A percentile compares a stretch with the other conserved stretches of the same genome.
phyloP scores from a whole-genome alignment of 2,797 vertebrate genomes.

The Hybognathus amarus region DNA sequence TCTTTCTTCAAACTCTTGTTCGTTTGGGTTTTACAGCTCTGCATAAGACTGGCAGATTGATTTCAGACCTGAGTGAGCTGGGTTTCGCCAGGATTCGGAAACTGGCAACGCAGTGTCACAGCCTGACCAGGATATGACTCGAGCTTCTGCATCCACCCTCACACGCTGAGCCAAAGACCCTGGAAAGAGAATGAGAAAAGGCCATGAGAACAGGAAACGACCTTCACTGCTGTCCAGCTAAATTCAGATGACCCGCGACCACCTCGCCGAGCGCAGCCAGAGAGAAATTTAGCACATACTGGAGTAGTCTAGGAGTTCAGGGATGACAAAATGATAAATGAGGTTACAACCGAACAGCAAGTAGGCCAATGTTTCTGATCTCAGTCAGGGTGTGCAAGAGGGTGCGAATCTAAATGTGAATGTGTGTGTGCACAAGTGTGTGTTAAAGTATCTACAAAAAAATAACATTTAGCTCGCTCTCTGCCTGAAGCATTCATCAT shows the following conservation, averaged over 20 bases:
- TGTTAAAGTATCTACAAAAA: slow-evolving; percentile 36
- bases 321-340: slow-evolving; percentile 33
- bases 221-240: slow-evolving; percentile 2
- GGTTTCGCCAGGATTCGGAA: slow-evolving; percentile 66
- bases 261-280: not conserved
- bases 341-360: slow-evolving; percentile 46
- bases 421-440: slow-evolving; percentile 38
- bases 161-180: slow-evolving; percentile 76
- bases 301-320: slow-evolving; percentile 2
- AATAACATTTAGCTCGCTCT: slow-evolving; percentile 9
- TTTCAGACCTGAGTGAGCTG: slow-evolving; percentile 81
- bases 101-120: slow-evolving; percentile 80
- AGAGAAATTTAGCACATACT: slow-evolving; percentile 6
- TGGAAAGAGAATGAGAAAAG: slow-evolving; percentile 51
- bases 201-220: slow-evolving; percentile 45
- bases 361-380: slow-evolving; percentile 49
- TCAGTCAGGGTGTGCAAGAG: slow-evolving; percentile 50
- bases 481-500: slow-evolving; percentile 40
- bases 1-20: not conserved
- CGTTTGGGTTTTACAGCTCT: not conserved
- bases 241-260: slow-evolving; percentile 8
- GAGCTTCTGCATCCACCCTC: slow-evolving; percentile 80
- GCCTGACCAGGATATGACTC: slow-evolving; percentile 78
- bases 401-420: slow-evolving; percentile 46
- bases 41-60: not conserved